Base-by-base conservation (phyloP, 1,140 invertebrate genomes). In the Lepidostoma basale region DNA sequence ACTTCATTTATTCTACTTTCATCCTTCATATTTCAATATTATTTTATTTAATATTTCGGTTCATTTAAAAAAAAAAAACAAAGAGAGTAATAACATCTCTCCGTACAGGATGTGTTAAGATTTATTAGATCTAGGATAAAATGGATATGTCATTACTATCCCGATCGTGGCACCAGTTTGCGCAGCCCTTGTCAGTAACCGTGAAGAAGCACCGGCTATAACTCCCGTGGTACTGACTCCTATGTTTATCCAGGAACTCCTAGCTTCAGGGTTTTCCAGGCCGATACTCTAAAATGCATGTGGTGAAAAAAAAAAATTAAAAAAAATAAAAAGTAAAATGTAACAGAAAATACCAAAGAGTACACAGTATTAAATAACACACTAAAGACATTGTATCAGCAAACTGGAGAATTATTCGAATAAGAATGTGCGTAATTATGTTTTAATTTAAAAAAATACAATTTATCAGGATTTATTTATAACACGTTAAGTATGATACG, bases 191-290 rank as follows among this genome's bases (percentile, higher is more conserved):
- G 69, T 23, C 6, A 73, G 52, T 26, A 65, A 58, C 14, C 67
- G 60, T 42, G 73, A 75, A 10, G 75, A 74, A 9, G 76, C 78
- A n/a, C 74, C 75, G 18, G 76, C 76, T n/a, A 73, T 70, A 66
- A 81, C 74, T 22, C 78, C 76, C 5, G 76, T 54, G 10, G 74
- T 39, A 28, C 77, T 76, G 22, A 76, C 77, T 1, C 73, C 73
- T 42, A 80, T 76, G 52, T 78, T 80, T 4, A 81, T 42, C 73
- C 77, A 80, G 22, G 77, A 78, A 6, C 70, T 74, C 44, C 79
- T 69, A 16, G 77, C 76, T 74, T 79, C 77, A 10, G 75, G 36
- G 67, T 78, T 75, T 0, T 23, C 52, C 49, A 79, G 70, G 74
- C 74, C 75, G 42, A 79, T 60, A 52, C 68, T 74, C 77, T 81